A percentile compares a stretch with the other conserved stretches of the same genome.
These are phyloP conservation scores for Saxicola maurus DNA, from an alignment of 2,797 vertebrate species.

Conservation along the genomic window DNA sequence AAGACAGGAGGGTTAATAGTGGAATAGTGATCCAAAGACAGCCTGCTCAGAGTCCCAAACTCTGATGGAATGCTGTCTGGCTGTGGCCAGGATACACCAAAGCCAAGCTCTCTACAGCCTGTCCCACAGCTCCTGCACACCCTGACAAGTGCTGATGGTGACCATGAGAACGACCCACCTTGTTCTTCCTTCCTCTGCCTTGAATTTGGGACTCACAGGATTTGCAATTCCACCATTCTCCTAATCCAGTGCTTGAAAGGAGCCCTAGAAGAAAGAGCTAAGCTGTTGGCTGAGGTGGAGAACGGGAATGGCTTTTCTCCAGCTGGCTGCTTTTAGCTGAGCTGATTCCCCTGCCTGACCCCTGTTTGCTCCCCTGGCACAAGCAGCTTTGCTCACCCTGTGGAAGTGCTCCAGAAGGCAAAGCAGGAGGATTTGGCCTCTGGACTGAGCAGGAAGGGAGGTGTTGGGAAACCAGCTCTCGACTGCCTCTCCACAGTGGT, in stretches of 20 bases:
- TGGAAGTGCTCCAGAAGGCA: neutral
- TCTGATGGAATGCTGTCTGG: neutral
- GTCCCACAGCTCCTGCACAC: neutral
- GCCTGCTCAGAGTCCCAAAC: neutral
- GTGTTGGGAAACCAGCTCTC: neutral
- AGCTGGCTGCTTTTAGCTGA: neutral
- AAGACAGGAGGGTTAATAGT: neutral
- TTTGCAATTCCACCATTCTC: neutral
- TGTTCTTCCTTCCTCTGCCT: neutral
- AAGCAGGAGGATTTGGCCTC: neutral
- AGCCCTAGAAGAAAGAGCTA: neutral
- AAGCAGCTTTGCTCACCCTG: neutral
- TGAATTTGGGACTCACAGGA: neutral
- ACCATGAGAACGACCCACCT: neutral
- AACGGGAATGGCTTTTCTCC: slow-evolving; percentile 13
- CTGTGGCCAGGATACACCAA: neutral
- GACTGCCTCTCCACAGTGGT: neutral
- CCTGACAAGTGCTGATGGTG: neutral
- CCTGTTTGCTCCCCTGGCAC: neutral
- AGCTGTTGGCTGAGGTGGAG: neutral
- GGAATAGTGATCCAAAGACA: neutral
- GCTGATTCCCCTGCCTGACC: neutral
- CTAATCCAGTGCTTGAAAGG: neutral
- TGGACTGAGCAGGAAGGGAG: neutral
- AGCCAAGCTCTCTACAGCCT: neutral